A percentile compares a stretch with the other conserved stretches of the same genome.
These are phyloP conservation scores for Hapalemur alaotrensis DNA, from an alignment of 2,797 vertebrate genomes.

Conservation along the genomic window DNA sequence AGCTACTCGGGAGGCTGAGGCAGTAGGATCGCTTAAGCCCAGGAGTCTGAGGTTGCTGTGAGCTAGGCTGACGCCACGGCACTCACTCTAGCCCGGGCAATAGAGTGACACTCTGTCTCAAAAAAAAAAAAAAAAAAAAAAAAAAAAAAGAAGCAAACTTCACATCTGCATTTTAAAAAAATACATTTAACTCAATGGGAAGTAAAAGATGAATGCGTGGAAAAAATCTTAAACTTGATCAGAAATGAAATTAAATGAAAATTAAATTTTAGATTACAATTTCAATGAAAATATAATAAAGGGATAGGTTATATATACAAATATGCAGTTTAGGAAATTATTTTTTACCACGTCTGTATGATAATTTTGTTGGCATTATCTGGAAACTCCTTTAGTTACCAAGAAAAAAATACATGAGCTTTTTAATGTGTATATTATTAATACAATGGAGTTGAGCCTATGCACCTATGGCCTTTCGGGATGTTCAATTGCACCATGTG, in stretches of 20 bases:
- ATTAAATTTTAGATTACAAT: not conserved
- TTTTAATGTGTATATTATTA: not conserved
- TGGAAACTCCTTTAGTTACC: not conserved
- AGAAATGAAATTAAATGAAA: not conserved
- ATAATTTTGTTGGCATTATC: not conserved
- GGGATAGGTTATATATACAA: not conserved
- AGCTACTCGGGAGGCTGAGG: no score
- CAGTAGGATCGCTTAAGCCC: no score
- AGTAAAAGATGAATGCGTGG: not conserved
- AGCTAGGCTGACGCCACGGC: no score
- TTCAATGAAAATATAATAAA: not conserved
- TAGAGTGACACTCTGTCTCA: no score
- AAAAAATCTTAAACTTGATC: not conserved
- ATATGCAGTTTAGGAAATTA: not conserved
- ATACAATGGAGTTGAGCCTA: not conserved
- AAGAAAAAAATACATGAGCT: not conserved
- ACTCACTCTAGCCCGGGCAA: no score
- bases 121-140: no score
- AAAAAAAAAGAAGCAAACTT: slow-evolving; percentile 19
- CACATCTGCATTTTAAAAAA: not conserved
- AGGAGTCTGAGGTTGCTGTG: no score
- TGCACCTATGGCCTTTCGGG: not conserved
- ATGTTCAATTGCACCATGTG: not conserved
- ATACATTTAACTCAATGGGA: not conserved
- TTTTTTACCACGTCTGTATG: not conserved